Conservation (phyloP, 1,140 invertebrate species). For the Parasteatoda tepidariorum region DNA sequence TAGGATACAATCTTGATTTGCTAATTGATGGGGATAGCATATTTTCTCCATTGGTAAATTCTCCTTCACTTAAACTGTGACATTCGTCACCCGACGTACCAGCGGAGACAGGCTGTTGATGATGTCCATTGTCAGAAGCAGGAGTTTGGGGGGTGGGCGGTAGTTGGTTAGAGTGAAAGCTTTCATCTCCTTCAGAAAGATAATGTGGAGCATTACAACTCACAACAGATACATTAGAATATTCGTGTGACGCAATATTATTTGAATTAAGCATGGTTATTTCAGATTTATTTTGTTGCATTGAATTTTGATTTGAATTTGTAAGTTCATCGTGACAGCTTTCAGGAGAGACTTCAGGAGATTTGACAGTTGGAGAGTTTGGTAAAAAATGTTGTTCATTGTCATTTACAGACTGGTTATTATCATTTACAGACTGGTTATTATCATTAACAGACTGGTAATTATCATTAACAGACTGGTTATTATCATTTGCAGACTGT, state of each 20-base stretch:
- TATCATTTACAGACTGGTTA: too few relatives aligned
- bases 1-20: neutral
- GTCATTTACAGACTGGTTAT: too few relatives aligned
- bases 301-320: neutral
- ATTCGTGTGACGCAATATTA: neutral
- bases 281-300: neutral
- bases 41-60: conserved; percentile 32
- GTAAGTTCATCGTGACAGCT: too few relatives aligned
- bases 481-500: too few relatives aligned
- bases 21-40: conserved; percentile 32
- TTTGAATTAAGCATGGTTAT: neutral
- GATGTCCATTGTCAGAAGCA: conserved; percentile 31
- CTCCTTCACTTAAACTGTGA: conserved; percentile 46
- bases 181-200: conserved; percentile 13
- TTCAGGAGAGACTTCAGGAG: too few relatives aligned
- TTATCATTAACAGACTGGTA: too few relatives aligned
- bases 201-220: neutral
- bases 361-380: too few relatives aligned
- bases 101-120: conserved; percentile 25
- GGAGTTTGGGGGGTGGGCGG: conserved; percentile 53
- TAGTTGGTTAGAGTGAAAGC: neutral
- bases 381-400: too few relatives aligned
- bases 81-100: conserved; percentile 38
- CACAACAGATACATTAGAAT: neutral
- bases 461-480: too few relatives aligned